Evolutionary conservation across 2,888 invertebrate genomes (phyloP).

Genomic region (Elmis aenea): DNA sequence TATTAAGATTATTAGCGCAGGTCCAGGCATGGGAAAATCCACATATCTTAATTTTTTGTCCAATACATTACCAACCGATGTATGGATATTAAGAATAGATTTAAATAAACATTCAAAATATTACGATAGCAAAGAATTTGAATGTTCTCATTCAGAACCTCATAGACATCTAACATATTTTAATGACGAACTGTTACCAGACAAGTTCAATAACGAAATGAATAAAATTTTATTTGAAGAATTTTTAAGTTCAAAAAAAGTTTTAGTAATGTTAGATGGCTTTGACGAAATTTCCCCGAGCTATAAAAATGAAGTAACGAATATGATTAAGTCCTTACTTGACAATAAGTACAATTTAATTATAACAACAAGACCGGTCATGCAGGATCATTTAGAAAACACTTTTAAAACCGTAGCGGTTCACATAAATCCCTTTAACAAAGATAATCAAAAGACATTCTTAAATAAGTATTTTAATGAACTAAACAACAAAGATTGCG

Average conservation of each 20-base stretch:
- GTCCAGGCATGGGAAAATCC: constrained; percentile 11
- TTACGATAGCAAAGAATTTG: not conserved
- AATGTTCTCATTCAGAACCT: no score
- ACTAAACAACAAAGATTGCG: not conserved
- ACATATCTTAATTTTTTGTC: not conserved
- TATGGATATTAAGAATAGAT: constrained; percentile 3
- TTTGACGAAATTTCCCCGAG: constrained; percentile 8
- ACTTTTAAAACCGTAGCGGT: not conserved
- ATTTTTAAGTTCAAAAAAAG: constrained; percentile 1
- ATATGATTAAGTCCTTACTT: constrained; percentile 1
- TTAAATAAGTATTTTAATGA: constrained; percentile 6
- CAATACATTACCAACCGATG: not conserved
- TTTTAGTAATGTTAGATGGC: constrained; percentile 7
- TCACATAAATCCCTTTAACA: constrained; percentile 2
- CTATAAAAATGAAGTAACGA: constrained; percentile 4
- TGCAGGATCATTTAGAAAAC: constrained; percentile 1
- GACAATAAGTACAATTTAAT: constrained; percentile 2
- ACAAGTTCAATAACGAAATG: not conserved
- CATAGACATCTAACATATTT: not conserved
- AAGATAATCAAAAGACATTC: constrained; percentile 1
- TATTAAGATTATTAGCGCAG: constrained; percentile 1
- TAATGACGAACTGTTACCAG: not conserved
- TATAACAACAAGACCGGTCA: constrained; percentile 7
- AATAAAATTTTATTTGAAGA: not conserved
- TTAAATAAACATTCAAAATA: constrained; percentile 5